These are phyloP conservation scores for Pithys albifrons DNA, from an alignment of 2,113 vertebrate genomes.

Conservation along the genomic window DNA sequence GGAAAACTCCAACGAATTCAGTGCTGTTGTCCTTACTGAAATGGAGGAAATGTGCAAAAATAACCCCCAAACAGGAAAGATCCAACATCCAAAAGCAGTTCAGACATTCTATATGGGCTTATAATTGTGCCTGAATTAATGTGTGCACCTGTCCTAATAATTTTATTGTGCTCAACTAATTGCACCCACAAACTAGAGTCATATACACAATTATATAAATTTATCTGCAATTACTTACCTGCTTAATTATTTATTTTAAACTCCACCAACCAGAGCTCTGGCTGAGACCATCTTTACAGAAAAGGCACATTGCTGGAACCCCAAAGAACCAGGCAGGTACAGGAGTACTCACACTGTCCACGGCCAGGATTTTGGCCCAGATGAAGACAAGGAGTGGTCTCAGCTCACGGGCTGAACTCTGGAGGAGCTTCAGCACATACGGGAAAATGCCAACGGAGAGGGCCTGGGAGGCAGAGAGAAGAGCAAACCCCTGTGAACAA, in stretches of 20 bases:
- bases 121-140: background rate
- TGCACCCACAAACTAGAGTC: background rate
- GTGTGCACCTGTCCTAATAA: background rate
- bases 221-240: background rate
- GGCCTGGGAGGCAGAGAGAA: constrained; percentile 76
- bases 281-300: background rate
- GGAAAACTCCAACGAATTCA: background rate
- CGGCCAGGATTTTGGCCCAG: constrained; percentile 98
- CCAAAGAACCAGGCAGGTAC: background rate
- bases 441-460: constrained; percentile 98
- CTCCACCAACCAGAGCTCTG: background rate
- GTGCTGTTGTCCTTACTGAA: background rate
- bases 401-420: constrained; percentile 95
- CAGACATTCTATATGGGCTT: background rate
- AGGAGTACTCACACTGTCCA: constrained; percentile 91
- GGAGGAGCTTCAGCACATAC: constrained; percentile 94
- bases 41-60: background rate
- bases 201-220: background rate
- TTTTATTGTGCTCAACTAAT: background rate
- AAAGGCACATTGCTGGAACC: background rate
- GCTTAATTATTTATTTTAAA: background rate
- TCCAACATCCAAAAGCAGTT: background rate
- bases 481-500: background rate
- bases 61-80: background rate
- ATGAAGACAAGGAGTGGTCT: constrained; percentile 96